Evolutionary conservation across 2,888 invertebrate species (phyloP), one percentile per base, ranked within the genome.

Genomic region (Eristalis tenax): DNA sequence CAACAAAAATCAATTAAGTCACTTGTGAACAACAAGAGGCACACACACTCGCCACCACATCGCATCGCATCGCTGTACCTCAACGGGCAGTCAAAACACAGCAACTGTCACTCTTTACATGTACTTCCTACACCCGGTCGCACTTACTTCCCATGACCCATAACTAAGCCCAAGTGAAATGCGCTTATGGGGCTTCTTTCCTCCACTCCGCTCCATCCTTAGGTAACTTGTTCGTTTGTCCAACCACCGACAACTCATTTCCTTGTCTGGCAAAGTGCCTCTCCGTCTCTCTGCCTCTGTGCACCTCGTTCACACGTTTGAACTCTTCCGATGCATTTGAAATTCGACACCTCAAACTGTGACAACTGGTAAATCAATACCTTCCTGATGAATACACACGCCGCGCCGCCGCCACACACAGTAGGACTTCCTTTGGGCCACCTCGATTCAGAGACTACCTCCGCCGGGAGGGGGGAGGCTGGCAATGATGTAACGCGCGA

Each of bases 111-210:
- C 50, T 50, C 50, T 50, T 50, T 50, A 8, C 50, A 18, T 50
- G 50, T 18, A 68, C 76, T 85, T 80, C 84, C 76, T 85, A 57
- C 32, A 43, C 57, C 40, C 23, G 56, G 50, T 50, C 18, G 50
- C 50, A 50, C 50, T 43, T 69, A 81, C n/a, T 85, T 85, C 81
- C 73, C 77, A 85, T 81, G 77, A 85, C 85, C 85, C 85, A 85
- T 77, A 64, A 77, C 77, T 59, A 77, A 81, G 50, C 23, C 23
- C 77, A 59, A 80, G 68, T 73, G 66, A 68, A 81, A 69, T 77
- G 81, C 81, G 81, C 64, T 85, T 77, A 38, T 59, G 22, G 59
- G 85, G 85, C 82, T 85, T 85, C 50, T 6, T 18, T 50, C 18
- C 50, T 6, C 50, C 50, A 18, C 50, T 50, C 50, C 50, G 18